phyloP scores from a whole-genome alignment of 2,888 invertebrate genomes.

The Hybos culiciformis region DNA sequence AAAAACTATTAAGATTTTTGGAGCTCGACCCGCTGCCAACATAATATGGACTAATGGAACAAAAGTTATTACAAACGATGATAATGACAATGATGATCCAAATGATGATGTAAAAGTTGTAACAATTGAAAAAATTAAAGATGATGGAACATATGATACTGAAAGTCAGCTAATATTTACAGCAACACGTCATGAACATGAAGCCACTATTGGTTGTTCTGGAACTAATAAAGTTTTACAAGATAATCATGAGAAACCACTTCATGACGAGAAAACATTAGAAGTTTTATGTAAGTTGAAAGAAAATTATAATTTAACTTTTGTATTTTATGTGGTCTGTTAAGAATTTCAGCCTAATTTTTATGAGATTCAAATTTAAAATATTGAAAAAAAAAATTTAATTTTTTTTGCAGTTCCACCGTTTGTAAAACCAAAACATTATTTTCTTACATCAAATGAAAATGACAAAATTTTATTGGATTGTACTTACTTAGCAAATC shows the following conservation, averaged over 20 bases:
- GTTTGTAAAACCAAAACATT: conserved; percentile 60
- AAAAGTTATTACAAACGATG: conserved; percentile 24
- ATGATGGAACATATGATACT: conserved; percentile 68
- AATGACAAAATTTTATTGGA: conserved; percentile 57
- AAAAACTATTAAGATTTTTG: conserved; percentile 41
- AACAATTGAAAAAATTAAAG: conserved; percentile 16
- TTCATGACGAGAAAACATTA: conserved; percentile 54
- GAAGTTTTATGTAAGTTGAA: conserved; percentile 74
- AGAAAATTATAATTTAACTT: not conserved
- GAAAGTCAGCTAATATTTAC: conserved; percentile 64
- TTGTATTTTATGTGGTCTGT: conserved; percentile 10
- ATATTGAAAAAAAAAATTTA: not conserved
- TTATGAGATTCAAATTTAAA: not conserved
- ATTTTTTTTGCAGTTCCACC: conserved; percentile 56
- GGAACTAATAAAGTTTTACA: conserved; percentile 69
- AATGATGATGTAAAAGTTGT: not conserved
- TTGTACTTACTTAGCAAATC: conserved; percentile 78
- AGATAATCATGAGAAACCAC: conserved; percentile 57
- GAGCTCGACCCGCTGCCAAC: conserved; percentile 70
- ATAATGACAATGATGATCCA: conserved; percentile 23
- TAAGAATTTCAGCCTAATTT: conserved; percentile 4
- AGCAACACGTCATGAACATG: conserved; percentile 70
- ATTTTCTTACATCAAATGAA: conserved; percentile 66
- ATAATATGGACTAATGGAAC: conserved; percentile 78
- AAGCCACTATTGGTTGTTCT: conserved; percentile 61